Base-by-base conservation (phyloP, 2,888 invertebrate species). In the Cephus nigrinus region DNA sequence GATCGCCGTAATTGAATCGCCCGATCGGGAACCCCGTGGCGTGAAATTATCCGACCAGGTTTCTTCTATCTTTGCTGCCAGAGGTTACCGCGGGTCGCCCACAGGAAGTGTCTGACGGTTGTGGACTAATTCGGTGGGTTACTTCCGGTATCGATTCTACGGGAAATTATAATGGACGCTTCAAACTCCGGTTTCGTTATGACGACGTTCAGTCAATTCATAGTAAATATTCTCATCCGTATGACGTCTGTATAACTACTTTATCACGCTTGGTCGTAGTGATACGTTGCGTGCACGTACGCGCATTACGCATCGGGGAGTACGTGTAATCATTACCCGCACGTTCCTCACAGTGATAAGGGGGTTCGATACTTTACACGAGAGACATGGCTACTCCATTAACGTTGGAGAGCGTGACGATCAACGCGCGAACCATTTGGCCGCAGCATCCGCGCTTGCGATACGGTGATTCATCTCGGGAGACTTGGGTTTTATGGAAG, bases 1-100 rank as follows among this genome's bases (percentile, higher is more conserved):
- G 86, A 90, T 90, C 90, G 85, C 55, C 76, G 85, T 90, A 90
- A 90, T 90, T 90, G 90, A 90, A 90, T 90, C 89, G 86, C 83
- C 80, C 85, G 86, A 86, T 87, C 84, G 85, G 82, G 81, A 78
- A 84, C 82, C 87, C 87, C 86, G 86, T 85, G 40, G 86, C 80
- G 82, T 73, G n/a, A 15, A 71, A 31, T 71, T 71, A 31, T 71
- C 32, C 31, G 55, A 9, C 55, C 23, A 23, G 55, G 55, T 55
- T 55, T 55, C 55, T 55, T 55, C 55, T 23, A 55, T 55, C 23
- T 55, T 55, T 2, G 55, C 55, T 23, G 55, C 9, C 23, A 23
- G 55, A 23, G 55, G 23, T 55, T 55, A 55, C 5, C 55, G 23
- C 23, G 9, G 55, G 23, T 55, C 23, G 15, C 15, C 9, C 9